Percentiles rank a stretch among this genome's conserved stretches.
phyloP scores from a whole-genome alignment of 1,140 invertebrate species.

The Aphaenogaster rudis region DNA sequence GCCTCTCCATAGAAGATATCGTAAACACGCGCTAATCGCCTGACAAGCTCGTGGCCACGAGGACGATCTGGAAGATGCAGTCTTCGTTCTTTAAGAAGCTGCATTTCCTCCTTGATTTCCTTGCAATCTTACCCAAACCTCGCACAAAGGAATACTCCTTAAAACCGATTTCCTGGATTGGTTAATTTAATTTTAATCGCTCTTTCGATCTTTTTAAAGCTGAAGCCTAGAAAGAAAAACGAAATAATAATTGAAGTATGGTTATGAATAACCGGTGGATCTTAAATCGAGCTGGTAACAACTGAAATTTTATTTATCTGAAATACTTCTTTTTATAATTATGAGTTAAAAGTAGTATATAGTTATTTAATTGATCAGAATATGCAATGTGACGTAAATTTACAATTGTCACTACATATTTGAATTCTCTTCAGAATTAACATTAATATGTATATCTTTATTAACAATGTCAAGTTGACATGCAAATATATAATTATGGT shows the following conservation, averaged over 20 bases:
- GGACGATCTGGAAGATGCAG: slow-evolving; percentile 31
- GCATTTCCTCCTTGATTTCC: slow-evolving; percentile 24
- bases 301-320: neutral
- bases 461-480: slow-evolving; percentile 1
- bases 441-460: neutral
- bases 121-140: neutral
- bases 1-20: slow-evolving; percentile 82
- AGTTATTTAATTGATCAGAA: slow-evolving; percentile 5
- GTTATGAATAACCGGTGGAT: neutral
- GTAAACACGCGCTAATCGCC: slow-evolving; percentile 71
- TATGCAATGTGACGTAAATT: slow-evolving; percentile 3
- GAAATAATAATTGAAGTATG: neutral
- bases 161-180: neutral
- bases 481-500: neutral
- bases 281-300: neutral
- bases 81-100: neutral
- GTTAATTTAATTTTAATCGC: slow-evolving; percentile 24
- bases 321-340: slow-evolving; percentile 13
- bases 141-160: neutral
- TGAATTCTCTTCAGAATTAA: slow-evolving; percentile 8
- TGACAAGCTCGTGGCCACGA: slow-evolving; percentile 77
- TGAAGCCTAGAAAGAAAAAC: neutral
- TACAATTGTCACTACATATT: neutral
- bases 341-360: neutral
- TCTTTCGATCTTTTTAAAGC: neutral